Base-by-base conservation (phyloP, 2,797 vertebrate genomes). In the Odontamblyopus lacepedii region DNA sequence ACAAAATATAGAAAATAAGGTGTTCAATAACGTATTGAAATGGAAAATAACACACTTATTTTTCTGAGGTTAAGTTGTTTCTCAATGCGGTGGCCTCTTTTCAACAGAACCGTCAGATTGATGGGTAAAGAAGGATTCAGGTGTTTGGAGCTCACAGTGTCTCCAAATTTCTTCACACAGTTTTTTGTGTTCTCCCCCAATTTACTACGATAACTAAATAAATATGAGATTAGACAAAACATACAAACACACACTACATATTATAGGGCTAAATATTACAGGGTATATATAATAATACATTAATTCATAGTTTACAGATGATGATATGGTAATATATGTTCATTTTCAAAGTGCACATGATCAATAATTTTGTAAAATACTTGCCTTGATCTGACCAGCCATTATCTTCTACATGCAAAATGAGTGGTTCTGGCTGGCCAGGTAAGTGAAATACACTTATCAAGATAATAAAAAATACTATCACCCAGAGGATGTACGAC, bases 41-140 rank as follows among this genome's bases (percentile, higher is more conserved):
- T 64, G 11, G 2, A 13, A 67, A 53, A 32, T n/a, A 19, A n/a
- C 65, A 5, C 87, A 89, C 93, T 80, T 1, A 93, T 90, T 29
- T 79, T 82, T 48, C 0, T 18, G 50, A 89, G 73, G 12, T 74
- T 0, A 0, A 93, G 48, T 0, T 0, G 0, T 2, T 27, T 62
- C 0, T 1, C 16, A 1, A 85, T n/a, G 0, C 0, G 5, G 0
- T 13, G 13, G 0, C 87, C 83, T 6, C 59, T 72, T 77, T 57
- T 86, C 3, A 87, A 64, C 11, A 72, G 13, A 6, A 77, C 65
- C 0, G 67, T 72, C 51, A 94, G 77, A 0, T 19, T 41, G 16
- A 77, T 0, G 0, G 0, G 0, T 0, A 0, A 0, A 2, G 80
- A 0, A 0, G 73, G 63, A 0, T 0, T 0, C 64, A 92, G 77